phyloP scores from a whole-genome alignment of 1,140 invertebrate species.

The Lineus longissimus region DNA sequence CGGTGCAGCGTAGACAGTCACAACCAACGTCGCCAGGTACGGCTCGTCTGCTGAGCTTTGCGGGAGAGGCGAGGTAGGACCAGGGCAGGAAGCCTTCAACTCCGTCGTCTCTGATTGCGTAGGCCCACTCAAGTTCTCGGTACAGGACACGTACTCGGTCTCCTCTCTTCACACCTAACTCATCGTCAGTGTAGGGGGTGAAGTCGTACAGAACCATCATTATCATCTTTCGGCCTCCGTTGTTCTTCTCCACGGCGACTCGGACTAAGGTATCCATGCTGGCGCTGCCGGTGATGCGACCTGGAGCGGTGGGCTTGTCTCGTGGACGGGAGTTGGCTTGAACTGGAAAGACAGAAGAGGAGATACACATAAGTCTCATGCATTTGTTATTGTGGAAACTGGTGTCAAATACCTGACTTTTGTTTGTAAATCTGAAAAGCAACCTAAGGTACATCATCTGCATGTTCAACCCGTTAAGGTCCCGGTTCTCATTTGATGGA shows the following conservation, averaged over 20 bases:
- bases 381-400: no score
- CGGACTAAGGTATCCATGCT: background rate
- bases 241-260: background rate
- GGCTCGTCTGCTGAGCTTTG: conserved; percentile 17
- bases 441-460: no score
- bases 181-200: conserved; percentile 90
- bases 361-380: no score
- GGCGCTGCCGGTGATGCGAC: conserved; percentile 5
- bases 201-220: conserved; percentile 95
- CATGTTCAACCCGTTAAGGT: no score
- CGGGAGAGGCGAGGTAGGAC: conserved; percentile 14
- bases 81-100: conserved; percentile 89
- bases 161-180: conserved; percentile 75
- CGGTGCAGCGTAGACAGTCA: background rate
- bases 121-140: conserved; percentile 94
- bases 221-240: conserved; percentile 26
- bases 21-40: conserved; percentile 11
- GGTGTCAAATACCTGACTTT: no score
- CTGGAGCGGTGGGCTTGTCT: background rate
- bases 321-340: no score
- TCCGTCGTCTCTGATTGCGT: conserved; percentile 82
- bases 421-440: no score
- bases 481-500: no score
- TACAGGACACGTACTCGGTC: conserved; percentile 87
- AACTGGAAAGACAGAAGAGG: no score